These are phyloP conservation scores for Tringa solitaria DNA, from an alignment of 2,113 vertebrate species.

Conservation along the genomic window DNA sequence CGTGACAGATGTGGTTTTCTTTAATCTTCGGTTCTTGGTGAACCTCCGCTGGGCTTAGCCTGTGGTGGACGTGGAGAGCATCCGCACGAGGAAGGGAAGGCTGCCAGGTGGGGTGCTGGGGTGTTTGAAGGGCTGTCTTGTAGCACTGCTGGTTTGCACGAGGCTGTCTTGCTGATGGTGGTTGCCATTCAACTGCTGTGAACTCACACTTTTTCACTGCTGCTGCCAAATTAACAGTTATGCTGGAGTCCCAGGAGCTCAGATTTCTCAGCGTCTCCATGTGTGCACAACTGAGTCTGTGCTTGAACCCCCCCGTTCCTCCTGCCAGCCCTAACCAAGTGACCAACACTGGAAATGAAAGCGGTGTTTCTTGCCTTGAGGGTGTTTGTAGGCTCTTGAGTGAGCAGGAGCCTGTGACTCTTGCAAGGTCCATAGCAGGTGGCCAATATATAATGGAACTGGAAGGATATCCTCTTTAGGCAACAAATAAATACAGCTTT, in stretches of 20 bases:
- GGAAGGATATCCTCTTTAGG: conserved; percentile 67
- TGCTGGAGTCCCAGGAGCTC: not conserved
- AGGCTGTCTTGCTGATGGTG: not conserved
- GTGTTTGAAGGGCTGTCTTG: not conserved
- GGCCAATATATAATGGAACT: conserved; percentile 27
- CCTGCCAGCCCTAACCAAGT: not conserved
- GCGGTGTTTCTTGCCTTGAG: not conserved
- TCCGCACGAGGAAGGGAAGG: accelerated
- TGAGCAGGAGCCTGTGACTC: not conserved
- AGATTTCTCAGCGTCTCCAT: not conserved
- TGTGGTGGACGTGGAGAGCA: not conserved
- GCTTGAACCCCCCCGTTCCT: not conserved
- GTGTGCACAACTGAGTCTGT: accelerated
- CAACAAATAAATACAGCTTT: conserved; percentile 28
- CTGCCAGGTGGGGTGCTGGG: not conserved
- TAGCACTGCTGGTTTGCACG: not conserved
- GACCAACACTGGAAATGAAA: not conserved
- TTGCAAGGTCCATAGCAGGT: not conserved
- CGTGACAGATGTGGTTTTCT: not conserved
- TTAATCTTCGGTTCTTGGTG: not conserved
- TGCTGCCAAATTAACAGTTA: not conserved
- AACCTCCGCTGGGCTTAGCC: not conserved
- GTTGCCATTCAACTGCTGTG: not conserved
- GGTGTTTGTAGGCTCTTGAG: not conserved
- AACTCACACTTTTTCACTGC: not conserved